Percentiles rank a stretch among this genome's conserved stretches.
Conservation (phyloP, 2,113 vertebrate species). For the Nyctibius bracteatus region DNA sequence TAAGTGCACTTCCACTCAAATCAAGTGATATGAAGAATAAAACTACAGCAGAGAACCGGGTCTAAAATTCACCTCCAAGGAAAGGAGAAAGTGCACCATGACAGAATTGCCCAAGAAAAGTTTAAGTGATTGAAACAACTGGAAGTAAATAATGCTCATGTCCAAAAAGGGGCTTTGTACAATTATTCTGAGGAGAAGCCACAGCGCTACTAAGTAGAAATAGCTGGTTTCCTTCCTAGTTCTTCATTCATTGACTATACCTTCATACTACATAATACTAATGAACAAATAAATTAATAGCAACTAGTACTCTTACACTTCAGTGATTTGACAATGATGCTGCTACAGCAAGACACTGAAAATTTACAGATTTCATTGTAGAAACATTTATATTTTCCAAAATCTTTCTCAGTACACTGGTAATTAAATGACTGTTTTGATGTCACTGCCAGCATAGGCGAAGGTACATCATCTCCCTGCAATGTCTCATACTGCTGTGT, state of each 20-base stretch:
- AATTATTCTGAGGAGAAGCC: neutral
- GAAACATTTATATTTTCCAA: neutral
- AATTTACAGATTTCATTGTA: neutral
- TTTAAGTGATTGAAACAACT: neutral
- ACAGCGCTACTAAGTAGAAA: neutral
- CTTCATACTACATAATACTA: neutral
- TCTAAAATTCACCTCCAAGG: neutral
- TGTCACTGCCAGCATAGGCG: neutral
- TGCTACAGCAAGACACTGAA: neutral
- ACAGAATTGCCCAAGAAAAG: neutral
- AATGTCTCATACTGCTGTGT: neutral
- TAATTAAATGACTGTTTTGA: neutral
- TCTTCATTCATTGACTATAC: neutral
- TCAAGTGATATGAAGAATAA: neutral
- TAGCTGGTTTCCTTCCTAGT: neutral
- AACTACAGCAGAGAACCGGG: neutral
- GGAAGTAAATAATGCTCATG: neutral
- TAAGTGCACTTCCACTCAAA: neutral
- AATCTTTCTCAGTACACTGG: neutral
- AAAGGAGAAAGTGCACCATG: neutral
- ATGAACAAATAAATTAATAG: neutral
- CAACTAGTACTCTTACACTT: neutral
- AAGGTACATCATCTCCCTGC: neutral
- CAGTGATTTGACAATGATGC: neutral
- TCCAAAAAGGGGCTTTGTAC: neutral